Evolutionary conservation across 2,888 invertebrate species (phyloP), one percentile per base, ranked within the genome.

Genomic region (Papilio elwesi): DNA sequence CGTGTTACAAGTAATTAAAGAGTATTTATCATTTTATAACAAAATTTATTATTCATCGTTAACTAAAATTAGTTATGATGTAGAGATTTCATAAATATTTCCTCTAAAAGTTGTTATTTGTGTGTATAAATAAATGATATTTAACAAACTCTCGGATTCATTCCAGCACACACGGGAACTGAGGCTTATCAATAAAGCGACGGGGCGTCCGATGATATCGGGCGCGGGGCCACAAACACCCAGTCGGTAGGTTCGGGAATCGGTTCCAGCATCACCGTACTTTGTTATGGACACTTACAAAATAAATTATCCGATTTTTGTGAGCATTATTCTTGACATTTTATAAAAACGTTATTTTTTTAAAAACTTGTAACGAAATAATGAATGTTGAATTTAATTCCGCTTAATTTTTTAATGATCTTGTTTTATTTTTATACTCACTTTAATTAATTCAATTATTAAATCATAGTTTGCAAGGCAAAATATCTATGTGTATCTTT

Each of bases 181-280:
- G 90, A 91, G 89, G 87, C 88, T 92, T 92, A 93, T 92, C 92
- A 91, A 91, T 92, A 92, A 91, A 91, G 84, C 92, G 83, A 85
- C 92, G 90, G 92, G 92, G 92, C 82, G 90, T 88, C 90, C 87
- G 92, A 92, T 92, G 87, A 84, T 89, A 92, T 93, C 92, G 87
- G 83, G 83, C 84, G 85, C 77, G 83, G 78, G 83, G 82, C 84
- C 78, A 82, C 83, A 85, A 85, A 87, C 89, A 90, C 88, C 84
- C 87, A 84, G 84, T 82, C 81, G 76, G 77, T 78, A 78, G 86
- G 88, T 83, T 85, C 87, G 88, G 85, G 83, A 90, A 90, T 85
- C 81, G 79, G 74, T 79, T 82, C 78, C 82, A 84, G 87, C 85
- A 86, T 84, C 86, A 85, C 84, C 82, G 86, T 87, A 85, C 85